phyloP scores from a whole-genome alignment of 2,113 vertebrate species.

The Leucopsar rothschildi region DNA sequence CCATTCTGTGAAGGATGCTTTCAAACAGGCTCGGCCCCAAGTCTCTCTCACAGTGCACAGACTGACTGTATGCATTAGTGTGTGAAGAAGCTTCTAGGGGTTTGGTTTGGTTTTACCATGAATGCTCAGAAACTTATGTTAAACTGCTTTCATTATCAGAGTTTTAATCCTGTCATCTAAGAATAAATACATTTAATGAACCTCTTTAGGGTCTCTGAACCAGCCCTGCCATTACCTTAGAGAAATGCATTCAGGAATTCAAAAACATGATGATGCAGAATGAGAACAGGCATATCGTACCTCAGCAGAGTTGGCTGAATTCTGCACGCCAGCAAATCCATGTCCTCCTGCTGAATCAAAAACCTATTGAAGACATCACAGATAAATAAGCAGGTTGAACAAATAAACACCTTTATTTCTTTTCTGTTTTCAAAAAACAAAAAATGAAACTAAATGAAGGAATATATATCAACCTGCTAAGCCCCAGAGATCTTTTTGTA shows the following conservation, averaged over 20 bases:
- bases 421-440: not conserved
- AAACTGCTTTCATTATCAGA: not conserved
- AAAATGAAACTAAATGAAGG: not conserved
- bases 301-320: conserved; percentile 72
- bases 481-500: not conserved
- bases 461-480: not conserved
- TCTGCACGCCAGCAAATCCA: conserved; percentile 63
- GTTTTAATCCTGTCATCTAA: not conserved
- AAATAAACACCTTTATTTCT: not conserved
- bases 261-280: not conserved
- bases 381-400: not conserved
- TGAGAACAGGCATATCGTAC: not conserved
- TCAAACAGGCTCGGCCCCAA: not conserved
- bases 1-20: not conserved
- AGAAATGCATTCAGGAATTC: not conserved
- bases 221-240: not conserved
- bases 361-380: conserved; percentile 70
- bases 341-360: conserved; percentile 81
- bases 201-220: not conserved
- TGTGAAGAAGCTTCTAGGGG: not conserved
- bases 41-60: not conserved
- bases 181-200: not conserved
- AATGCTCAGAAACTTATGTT: not conserved
- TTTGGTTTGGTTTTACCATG: not conserved
- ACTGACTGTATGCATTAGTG: not conserved